Evolutionary conservation across 2,797 vertebrate genomes (phyloP).

Genomic region (Brachyrhaphis roseni): DNA sequence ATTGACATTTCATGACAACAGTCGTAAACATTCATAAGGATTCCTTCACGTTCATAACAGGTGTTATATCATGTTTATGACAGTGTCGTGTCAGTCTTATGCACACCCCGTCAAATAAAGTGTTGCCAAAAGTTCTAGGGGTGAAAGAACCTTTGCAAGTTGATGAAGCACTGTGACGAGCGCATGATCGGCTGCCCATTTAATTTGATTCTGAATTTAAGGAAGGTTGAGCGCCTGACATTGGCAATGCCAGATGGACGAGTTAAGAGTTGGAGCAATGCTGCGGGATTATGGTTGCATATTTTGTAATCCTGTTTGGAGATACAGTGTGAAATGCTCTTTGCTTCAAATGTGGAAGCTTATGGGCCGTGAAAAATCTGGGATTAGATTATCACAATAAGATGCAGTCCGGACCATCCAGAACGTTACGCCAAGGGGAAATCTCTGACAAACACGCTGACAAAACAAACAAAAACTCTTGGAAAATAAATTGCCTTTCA

Average conservation of each 20-base stretch:
- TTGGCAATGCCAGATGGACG: constrained; percentile 59
- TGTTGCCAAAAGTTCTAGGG: background rate
- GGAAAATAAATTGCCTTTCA: background rate
- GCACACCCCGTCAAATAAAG: too few relatives aligned
- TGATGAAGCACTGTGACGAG: background rate
- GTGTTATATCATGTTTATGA: too few relatives aligned
- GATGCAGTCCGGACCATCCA: constrained; percentile 41
- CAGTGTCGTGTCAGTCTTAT: too few relatives aligned
- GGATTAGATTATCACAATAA: constrained; percentile 73
- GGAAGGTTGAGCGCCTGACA: constrained; percentile 52
- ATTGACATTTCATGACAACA: too few relatives aligned
- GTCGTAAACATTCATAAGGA: too few relatives aligned
- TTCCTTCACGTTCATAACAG: too few relatives aligned
- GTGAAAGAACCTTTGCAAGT: background rate
- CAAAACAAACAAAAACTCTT: constrained; percentile 10
- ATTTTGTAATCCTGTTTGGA: constrained; percentile 77
- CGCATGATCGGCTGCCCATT: constrained; percentile 36
- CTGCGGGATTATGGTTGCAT: constrained; percentile 69
- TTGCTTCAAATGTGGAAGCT: constrained; percentile 66
- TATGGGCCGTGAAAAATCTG: constrained; percentile 69
- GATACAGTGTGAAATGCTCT: constrained; percentile 78
- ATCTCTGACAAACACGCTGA: constrained; percentile 5
- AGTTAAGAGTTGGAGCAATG: constrained; percentile 48
- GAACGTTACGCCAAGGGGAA: constrained; percentile 44
- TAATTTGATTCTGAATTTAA: constrained; percentile 31